phyloP scores from a whole-genome alignment of 2,113 vertebrate species.

The Labeo rohita region DNA sequence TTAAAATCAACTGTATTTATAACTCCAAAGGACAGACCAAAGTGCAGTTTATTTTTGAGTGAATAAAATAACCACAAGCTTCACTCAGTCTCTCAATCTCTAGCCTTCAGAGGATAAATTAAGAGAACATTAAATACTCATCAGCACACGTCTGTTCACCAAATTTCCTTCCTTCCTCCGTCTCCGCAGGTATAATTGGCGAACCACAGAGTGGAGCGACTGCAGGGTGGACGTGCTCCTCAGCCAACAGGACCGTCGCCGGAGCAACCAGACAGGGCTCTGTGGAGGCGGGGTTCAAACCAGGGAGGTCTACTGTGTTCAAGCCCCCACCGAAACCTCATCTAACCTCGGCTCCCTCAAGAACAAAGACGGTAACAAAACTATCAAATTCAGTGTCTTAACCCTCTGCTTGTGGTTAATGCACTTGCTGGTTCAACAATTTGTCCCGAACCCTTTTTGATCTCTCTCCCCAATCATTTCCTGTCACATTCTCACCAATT shows the following conservation, averaged over 20 bases:
- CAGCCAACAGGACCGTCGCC: constrained; percentile 92
- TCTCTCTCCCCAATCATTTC: neutral
- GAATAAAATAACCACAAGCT: neutral
- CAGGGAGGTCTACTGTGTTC: constrained; percentile 89
- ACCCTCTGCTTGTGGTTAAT: neutral
- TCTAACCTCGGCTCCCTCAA: constrained; percentile 78
- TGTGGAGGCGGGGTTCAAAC: constrained; percentile 93
- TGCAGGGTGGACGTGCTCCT: constrained; percentile 91
- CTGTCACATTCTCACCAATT: neutral
- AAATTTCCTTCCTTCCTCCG: neutral
- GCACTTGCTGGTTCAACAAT: neutral
- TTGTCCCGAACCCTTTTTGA: neutral
- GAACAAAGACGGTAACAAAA: constrained; percentile 86
- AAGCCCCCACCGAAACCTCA: constrained; percentile 76
- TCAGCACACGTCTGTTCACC: neutral
- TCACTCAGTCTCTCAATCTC: neutral
- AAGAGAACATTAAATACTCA: constrained; percentile 16
- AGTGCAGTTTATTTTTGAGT: constrained; percentile 5
- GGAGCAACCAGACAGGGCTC: constrained; percentile 90
- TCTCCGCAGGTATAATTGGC: constrained; percentile 86
- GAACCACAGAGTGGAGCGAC: constrained; percentile 90
- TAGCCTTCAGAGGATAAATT: constrained; percentile 4
- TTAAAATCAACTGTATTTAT: constrained; percentile 29
- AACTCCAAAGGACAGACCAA: constrained; percentile 5
- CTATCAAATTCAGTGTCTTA: neutral